phyloP scores from a whole-genome alignment of 92 coral and sea anemone species.

The Heliopora coerulea region DNA sequence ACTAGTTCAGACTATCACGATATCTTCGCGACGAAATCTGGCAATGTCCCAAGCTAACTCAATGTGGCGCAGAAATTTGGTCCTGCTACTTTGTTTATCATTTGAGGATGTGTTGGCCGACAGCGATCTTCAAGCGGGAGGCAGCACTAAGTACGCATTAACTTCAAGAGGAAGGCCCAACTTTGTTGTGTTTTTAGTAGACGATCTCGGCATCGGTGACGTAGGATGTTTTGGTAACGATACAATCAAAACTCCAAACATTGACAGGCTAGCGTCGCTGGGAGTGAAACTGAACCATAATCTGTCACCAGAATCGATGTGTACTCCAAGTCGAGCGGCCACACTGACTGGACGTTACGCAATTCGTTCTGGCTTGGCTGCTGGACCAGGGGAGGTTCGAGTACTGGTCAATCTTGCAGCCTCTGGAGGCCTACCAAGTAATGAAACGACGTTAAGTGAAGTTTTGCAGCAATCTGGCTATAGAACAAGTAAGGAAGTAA shows the following conservation, averaged over 20 bases:
- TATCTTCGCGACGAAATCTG: too few relatives aligned
- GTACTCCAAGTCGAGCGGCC: constrained; percentile 91
- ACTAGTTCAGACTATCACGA: too few relatives aligned
- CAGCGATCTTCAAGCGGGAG: too few relatives aligned
- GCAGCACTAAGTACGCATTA: too few relatives aligned
- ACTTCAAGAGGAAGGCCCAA: constrained; percentile 47
- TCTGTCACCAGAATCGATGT: constrained; percentile 69
- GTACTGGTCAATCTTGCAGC: constrained; percentile 41
- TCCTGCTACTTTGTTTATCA: too few relatives aligned
- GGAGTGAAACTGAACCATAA: constrained; percentile 73
- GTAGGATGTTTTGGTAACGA: constrained; percentile 86
- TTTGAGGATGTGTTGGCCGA: too few relatives aligned
- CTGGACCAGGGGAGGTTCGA: constrained; percentile 36
- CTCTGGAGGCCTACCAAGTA: constrained; percentile 69
- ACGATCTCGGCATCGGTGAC: constrained; percentile 81
- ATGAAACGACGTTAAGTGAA: constrained; percentile 65
- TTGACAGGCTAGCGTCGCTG: constrained; percentile 72
- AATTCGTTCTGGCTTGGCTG: constrained; percentile 64
- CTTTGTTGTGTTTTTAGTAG: constrained; percentile 65
- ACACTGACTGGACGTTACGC: constrained; percentile 80
- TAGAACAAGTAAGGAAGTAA: constrained; percentile 47
- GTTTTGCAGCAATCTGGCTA: constrained; percentile 54
- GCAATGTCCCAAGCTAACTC: too few relatives aligned
- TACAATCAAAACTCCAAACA: constrained; percentile 77
- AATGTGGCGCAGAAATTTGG: too few relatives aligned